Conservation (phyloP, 2,113 vertebrate species). For the Ursus arctos region DNA sequence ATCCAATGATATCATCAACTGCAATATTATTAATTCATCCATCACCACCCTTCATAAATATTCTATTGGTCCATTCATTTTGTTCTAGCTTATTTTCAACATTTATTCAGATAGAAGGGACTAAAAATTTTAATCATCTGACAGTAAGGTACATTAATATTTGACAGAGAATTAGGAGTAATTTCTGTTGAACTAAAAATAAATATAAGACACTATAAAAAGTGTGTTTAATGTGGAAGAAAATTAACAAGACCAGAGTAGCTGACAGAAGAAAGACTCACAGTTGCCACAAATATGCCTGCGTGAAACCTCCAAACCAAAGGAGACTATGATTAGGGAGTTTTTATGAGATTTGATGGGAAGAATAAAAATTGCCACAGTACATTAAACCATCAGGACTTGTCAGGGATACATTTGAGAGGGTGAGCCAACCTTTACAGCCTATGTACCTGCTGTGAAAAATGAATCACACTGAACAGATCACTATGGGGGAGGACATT, state of each 20-base stretch:
- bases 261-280: neutral
- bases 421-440: neutral
- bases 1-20: neutral
- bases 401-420: slow-evolving; percentile 25
- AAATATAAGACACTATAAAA: neutral
- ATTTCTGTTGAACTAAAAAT: slow-evolving; percentile 12
- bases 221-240: neutral
- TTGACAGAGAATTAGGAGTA: neutral
- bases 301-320: neutral
- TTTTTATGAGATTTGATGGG: slow-evolving; percentile 4
- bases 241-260: neutral
- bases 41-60: neutral
- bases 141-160: neutral
- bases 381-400: slow-evolving; percentile 8
- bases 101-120: neutral
- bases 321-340: neutral
- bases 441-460: neutral
- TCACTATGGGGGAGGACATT: neutral
- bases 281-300: neutral
- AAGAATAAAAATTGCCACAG: slow-evolving; percentile 30
- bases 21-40: neutral
- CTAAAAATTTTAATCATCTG: neutral
- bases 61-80: neutral
- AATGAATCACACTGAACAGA: neutral
- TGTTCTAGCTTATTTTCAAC: neutral